Evolutionary conservation across 2,113 vertebrate species (phyloP).

Genomic region (Xyliphius kryptos): DNA sequence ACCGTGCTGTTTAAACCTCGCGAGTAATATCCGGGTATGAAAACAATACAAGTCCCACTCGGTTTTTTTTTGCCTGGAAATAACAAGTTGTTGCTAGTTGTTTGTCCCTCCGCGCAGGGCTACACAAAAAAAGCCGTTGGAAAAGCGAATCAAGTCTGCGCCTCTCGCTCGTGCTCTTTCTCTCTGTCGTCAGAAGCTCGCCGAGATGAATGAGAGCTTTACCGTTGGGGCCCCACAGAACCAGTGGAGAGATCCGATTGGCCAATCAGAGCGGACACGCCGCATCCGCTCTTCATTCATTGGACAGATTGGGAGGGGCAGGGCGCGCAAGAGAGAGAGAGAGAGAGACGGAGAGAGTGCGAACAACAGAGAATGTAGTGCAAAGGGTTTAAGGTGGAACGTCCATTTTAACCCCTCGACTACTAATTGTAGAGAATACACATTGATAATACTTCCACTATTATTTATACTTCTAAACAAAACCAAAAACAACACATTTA

Average conservation of each 20-base stretch:
- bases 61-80: too few relatives aligned
- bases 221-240: slow-evolving; percentile 21
- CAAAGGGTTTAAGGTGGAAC: too few relatives aligned
- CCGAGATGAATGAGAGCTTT: slow-evolving; percentile 26
- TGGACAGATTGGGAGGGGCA: slow-evolving; percentile 22
- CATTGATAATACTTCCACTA: too few relatives aligned
- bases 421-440: too few relatives aligned
- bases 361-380: too few relatives aligned
- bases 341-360: background rate
- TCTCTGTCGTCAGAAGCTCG: slow-evolving; percentile 23
- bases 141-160: too few relatives aligned
- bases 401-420: too few relatives aligned
- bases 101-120: too few relatives aligned
- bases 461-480: too few relatives aligned
- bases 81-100: too few relatives aligned
- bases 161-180: slow-evolving; percentile 11
- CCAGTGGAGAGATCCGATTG: slow-evolving; percentile 3
- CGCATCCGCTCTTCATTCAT: slow-evolving; percentile 26
- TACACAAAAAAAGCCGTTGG: too few relatives aligned
- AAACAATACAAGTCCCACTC: background rate
- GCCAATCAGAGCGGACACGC: slow-evolving; percentile 24
- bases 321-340: background rate
- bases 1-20: background rate
- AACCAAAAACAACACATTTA: too few relatives aligned
- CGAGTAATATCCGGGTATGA: slow-evolving; percentile 2